Base-by-base conservation (phyloP, 1,140 invertebrate genomes). In the Drosophila orosa region DNA sequence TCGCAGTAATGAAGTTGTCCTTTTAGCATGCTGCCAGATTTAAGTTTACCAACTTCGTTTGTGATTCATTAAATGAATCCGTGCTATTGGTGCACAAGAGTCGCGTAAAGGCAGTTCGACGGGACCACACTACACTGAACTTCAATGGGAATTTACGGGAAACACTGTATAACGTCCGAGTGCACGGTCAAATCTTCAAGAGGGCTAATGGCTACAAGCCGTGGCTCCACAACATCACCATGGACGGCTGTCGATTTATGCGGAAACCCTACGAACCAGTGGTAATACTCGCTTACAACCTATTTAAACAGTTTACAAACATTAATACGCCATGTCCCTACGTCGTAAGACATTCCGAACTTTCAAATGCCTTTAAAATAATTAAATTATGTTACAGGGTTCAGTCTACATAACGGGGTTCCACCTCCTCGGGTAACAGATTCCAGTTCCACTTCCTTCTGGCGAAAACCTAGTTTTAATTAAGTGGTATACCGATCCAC, bases 361-460 rank as follows among this genome's bases (percentile, higher is more conserved):
- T 33, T 17, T 52, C 7, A 33, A 15, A 52, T 22, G 3, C 1
- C 29, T 15, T 52, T 22, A 9, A 22, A 33, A 33, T 33, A 22
- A 33, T 15, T 52, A 15, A 31, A 52, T 33, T 1, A 8, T 24
- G 9, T 29, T 45, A 10, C 13, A 73, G 69, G 66, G 37, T 27
- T n/a, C 61, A 15, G 24, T 35, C 13, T 3, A 55, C 12, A 8
- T 55, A 13, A 65, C 44, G 31, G 66, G 40, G 7, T 65, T 69
- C 19, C 50, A 69, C 29, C 17, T 55, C 19, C 10, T 24, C 0
- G 57, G 57, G 45, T 22, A 27, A 8, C 13, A 48, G 19, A 50
- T 59, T 33, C 57, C 42, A 22, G 57, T 59, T 3, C 42, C 57
- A 22, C 40, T 59, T 31, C 57, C 57, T 12, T 48, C 57, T 47